These are phyloP conservation scores for Callipepla squamata DNA, from an alignment of 2,113 vertebrate genomes.

Conservation along the genomic window DNA sequence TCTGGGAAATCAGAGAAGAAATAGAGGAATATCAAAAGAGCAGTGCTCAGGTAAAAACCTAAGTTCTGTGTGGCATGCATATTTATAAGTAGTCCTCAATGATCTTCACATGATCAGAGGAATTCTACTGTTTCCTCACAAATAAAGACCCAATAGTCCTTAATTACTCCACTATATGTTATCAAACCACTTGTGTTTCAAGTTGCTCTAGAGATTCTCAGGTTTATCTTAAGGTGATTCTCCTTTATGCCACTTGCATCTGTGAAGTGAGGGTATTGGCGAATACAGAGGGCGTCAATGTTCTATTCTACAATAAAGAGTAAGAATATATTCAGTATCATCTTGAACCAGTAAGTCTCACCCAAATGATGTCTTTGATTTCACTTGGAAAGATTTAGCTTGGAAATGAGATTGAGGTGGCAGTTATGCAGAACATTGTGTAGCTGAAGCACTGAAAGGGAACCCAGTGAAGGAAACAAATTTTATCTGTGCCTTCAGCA, in stretches of 20 bases:
- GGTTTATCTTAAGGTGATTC: too few relatives aligned
- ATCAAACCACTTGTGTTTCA: neutral
- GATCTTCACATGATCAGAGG: neutral
- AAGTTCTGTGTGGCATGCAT: neutral
- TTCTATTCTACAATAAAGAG: neutral
- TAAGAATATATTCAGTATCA: neutral
- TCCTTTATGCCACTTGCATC: neutral
- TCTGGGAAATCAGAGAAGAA: neutral
- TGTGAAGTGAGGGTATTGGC: neutral
- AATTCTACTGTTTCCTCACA: neutral
- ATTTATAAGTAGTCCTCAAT: neutral
- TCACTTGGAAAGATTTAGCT: neutral
- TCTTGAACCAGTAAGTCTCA: neutral
- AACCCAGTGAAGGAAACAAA: neutral
- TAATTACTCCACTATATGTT: neutral
- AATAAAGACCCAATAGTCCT: neutral
- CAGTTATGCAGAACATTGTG: accelerated
- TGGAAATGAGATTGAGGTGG: neutral
- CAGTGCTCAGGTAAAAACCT: neutral
- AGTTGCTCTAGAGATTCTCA: neutral
- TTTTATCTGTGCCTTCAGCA: too few relatives aligned
- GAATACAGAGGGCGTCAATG: neutral
- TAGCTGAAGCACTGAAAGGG: neutral
- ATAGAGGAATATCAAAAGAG: neutral
- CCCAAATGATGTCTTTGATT: neutral